Conservation (phyloP, 2,113 vertebrate genomes). For the Phylloscopus trochilus region DNA sequence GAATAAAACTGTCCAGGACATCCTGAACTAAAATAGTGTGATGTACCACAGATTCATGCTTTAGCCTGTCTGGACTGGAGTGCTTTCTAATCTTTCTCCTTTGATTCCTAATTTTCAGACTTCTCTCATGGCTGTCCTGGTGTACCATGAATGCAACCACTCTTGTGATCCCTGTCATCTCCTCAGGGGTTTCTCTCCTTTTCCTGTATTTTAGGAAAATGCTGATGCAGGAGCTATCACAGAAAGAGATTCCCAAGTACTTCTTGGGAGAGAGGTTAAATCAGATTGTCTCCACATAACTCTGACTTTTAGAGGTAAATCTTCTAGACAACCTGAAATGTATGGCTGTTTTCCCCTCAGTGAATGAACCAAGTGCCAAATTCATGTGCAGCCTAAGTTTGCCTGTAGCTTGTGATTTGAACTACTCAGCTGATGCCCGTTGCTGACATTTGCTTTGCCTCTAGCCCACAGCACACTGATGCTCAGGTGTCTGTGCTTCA, state of each 20-base stretch:
- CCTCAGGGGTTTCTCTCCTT: neutral
- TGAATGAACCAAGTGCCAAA: neutral
- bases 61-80: neutral
- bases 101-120: neutral
- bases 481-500: neutral
- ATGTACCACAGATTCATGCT: accelerated
- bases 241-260: neutral
- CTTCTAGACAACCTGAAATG: neutral
- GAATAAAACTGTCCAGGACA: neutral
- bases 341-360: neutral
- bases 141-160: neutral
- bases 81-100: neutral
- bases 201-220: neutral
- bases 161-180: neutral
- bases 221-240: neutral
- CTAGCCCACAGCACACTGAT: accelerated
- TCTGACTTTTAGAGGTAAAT: neutral
- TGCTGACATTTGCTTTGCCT: neutral
- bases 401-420: neutral
- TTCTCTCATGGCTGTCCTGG: neutral
- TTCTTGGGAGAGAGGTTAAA: neutral
- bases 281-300: neutral
- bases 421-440: neutral
- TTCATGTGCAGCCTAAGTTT: neutral
- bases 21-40: neutral